Conservation (phyloP, 2,797 vertebrate species). For the Argyrosomus regius region DNA sequence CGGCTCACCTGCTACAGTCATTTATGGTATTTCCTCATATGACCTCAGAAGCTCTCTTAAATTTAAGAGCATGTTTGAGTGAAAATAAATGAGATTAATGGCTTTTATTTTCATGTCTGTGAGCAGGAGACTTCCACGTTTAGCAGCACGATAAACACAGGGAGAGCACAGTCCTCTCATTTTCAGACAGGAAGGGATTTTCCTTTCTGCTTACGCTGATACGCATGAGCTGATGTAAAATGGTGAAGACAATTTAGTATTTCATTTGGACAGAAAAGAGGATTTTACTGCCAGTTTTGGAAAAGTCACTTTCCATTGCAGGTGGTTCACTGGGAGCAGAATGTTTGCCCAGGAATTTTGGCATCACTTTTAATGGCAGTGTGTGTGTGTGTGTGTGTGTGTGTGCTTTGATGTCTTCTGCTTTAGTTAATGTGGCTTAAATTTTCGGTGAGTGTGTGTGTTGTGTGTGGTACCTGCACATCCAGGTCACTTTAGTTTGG, state of each 20-base stretch:
- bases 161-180: background rate
- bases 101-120: background rate
- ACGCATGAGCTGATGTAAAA: background rate
- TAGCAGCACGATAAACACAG: background rate
- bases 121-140: background rate
- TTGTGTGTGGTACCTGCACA: background rate
- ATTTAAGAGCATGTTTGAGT: background rate
- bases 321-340: slow-evolving; percentile 44
- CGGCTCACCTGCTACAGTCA: background rate
- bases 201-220: background rate
- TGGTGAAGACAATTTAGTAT: background rate
- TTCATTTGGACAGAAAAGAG: slow-evolving; percentile 32
- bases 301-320: slow-evolving; percentile 42
- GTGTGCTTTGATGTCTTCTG: slow-evolving; percentile 8
- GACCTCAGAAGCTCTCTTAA: background rate
- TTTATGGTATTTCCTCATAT: background rate
- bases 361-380: slow-evolving; percentile 28
- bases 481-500: slow-evolving; percentile 24
- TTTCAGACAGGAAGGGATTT: background rate
- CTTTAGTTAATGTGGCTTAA: slow-evolving; percentile 17
- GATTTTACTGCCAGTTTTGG: slow-evolving; percentile 34
- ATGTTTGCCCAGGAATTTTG: slow-evolving; percentile 47
- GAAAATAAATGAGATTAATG: background rate
- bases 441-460: slow-evolving; percentile 12
- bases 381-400: slow-evolving; percentile 19